These are phyloP conservation scores for Berghia stephanieae DNA, from an alignment of 1,140 invertebrate genomes.

Conservation along the genomic window DNA sequence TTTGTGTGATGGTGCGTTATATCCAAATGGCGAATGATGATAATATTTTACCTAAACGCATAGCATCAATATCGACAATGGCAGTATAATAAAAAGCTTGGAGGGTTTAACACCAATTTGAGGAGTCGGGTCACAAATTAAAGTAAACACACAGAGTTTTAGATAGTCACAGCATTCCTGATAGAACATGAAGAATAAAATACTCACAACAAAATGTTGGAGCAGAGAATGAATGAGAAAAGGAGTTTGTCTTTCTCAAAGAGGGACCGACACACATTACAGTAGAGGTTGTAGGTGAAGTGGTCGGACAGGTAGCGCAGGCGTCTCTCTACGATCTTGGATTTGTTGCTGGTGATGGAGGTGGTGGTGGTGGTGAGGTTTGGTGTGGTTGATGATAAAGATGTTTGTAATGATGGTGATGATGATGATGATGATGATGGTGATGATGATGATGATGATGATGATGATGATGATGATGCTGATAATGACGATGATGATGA, in stretches of 20 bases:
- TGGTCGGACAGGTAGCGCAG: constrained; percentile 66
- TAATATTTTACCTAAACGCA: no score
- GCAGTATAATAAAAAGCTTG: no score
- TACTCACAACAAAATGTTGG: constrained; percentile 68
- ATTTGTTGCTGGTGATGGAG: constrained; percentile 50
- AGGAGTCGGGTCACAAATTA: no score
- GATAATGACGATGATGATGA: no score
- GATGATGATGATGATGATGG: background rate
- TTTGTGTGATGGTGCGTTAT: no score
- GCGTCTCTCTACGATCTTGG: constrained; percentile 57
- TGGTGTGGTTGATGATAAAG: background rate
- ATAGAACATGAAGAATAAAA: no score
- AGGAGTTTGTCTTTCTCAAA: constrained; percentile 67
- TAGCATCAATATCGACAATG: no score
- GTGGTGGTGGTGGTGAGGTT: constrained; percentile 20
- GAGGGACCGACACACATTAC: constrained; percentile 65
- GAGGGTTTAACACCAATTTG: no score
- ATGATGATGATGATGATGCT: no score
- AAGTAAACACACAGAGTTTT: no score
- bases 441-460: constrained; percentile 18
- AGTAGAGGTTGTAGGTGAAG: constrained; percentile 64
- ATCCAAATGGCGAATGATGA: no score
- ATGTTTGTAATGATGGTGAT: constrained; percentile 11
- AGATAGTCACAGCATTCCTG: no score
- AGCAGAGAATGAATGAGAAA: constrained; percentile 66